A percentile compares a stretch with the other conserved stretches of the same genome.
phyloP scores from a whole-genome alignment of 1,140 invertebrate species.

The Atta colombica region DNA sequence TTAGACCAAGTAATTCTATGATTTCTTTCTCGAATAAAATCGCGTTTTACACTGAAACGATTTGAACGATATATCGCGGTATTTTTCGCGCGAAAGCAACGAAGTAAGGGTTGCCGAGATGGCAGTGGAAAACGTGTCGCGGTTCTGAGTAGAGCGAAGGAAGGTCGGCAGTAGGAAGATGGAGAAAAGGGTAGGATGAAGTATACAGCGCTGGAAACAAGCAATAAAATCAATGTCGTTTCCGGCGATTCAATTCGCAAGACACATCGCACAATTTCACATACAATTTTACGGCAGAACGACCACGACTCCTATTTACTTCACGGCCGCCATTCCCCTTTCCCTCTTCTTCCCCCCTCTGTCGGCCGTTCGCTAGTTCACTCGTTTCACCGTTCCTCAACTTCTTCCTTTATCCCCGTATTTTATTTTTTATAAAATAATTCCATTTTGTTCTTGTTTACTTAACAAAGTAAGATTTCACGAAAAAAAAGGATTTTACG shows the following conservation, averaged over 20 bases:
- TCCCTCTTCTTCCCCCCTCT: slow-evolving; percentile 24
- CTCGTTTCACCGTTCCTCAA: slow-evolving; percentile 57
- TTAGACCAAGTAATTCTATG: not conserved
- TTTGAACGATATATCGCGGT: slow-evolving; percentile 27
- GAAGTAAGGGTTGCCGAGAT: slow-evolving; percentile 32
- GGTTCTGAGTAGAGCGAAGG: slow-evolving; percentile 22
- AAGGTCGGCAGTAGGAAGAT: slow-evolving; percentile 42
- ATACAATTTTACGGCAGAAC: slow-evolving; percentile 87
- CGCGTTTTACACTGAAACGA: slow-evolving; percentile 3
- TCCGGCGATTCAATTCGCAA: slow-evolving; percentile 87
- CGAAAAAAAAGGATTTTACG: not conserved
- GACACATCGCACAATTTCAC: slow-evolving; percentile 87
- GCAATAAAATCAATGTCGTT: slow-evolving; percentile 87
- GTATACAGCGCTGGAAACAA: slow-evolving; percentile 83
- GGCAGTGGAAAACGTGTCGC: slow-evolving; percentile 41
- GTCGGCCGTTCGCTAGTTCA: slow-evolving; percentile 67
- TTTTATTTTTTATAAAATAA: slow-evolving; percentile 53
- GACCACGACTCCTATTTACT: slow-evolving; percentile 86
- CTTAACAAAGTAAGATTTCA: not conserved
- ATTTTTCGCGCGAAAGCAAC: slow-evolving; percentile 22
- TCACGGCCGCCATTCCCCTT: slow-evolving; percentile 79
- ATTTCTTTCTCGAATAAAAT: slow-evolving; percentile 4
- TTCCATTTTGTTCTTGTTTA: slow-evolving; percentile 27
- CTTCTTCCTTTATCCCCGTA: not conserved
- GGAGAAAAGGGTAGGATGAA: slow-evolving; percentile 68